These are phyloP conservation scores for Hucho hucho DNA, from an alignment of 2,113 vertebrate species.

Conservation along the genomic window DNA sequence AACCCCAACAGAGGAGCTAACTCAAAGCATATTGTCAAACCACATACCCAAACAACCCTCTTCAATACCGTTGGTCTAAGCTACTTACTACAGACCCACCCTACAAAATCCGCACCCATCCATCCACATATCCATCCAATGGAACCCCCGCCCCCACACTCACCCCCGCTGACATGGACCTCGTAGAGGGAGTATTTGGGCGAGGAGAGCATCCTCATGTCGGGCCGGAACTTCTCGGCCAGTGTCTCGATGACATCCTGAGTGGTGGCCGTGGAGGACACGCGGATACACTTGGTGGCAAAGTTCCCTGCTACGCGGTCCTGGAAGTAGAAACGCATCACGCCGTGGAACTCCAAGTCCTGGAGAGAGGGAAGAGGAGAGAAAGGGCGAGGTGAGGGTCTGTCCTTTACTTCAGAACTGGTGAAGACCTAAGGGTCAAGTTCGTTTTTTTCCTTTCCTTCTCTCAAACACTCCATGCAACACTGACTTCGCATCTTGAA, in stretches of 20 bases:
- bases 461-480: too few relatives aligned
- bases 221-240: constrained; percentile 96
- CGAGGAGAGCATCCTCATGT: constrained; percentile 98
- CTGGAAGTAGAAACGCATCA: constrained; percentile 99
- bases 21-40: not conserved
- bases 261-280: constrained; percentile 96
- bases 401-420: not conserved
- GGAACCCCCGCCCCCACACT: constrained; percentile 35
- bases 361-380: constrained; percentile 47
- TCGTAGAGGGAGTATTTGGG: constrained; percentile 96
- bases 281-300: constrained; percentile 96
- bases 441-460: too few relatives aligned
- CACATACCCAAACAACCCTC: not conserved
- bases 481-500: too few relatives aligned
- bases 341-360: constrained; percentile 98
- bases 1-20: not conserved
- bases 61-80: not conserved
- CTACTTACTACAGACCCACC: not conserved
- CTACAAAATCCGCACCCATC: not conserved
- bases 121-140: too few relatives aligned
- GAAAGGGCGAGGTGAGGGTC: too few relatives aligned
- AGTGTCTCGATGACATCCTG: constrained; percentile 98
- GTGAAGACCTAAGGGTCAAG: not conserved
- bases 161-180: constrained; percentile 97
- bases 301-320: constrained; percentile 98